These are phyloP conservation scores for Cochlearius cochlearius DNA, from an alignment of 2,113 vertebrate genomes.

Conservation along the genomic window DNA sequence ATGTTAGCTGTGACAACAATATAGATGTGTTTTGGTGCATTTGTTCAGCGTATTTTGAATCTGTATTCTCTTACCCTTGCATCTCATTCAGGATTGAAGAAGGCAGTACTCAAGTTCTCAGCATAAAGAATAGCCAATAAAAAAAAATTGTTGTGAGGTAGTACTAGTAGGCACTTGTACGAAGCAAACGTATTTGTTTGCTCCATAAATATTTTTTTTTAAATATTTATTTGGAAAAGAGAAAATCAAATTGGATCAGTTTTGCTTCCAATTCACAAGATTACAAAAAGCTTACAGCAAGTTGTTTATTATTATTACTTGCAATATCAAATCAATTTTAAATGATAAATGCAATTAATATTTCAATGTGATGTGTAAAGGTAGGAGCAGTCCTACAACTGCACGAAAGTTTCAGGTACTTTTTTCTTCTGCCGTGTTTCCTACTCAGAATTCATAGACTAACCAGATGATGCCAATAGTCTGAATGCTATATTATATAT, in stretches of 20 bases:
- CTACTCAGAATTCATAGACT: not conserved
- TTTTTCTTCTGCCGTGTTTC: not conserved
- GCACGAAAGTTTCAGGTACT: not conserved
- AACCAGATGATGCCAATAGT: not conserved
- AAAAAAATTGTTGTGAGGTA: not conserved
- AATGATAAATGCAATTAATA: not conserved
- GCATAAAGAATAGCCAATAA: not conserved
- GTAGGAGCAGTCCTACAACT: not conserved
- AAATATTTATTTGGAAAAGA: not conserved
- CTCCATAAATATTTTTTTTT: not conserved
- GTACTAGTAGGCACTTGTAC: not conserved
- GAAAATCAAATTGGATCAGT: not conserved
- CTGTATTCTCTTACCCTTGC: not conserved
- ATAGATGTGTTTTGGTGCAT: not conserved
- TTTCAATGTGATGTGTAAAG: not conserved
- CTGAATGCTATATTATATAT: not conserved
- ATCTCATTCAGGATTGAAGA: not conserved
- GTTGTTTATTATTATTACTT: not conserved
- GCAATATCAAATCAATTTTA: not conserved
- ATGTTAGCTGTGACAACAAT: not conserved
- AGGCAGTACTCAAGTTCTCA: not conserved
- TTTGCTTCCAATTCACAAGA: not conserved
- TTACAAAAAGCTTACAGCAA: not conserved
- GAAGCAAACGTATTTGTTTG: not conserved
- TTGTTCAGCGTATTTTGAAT: not conserved